A percentile compares a stretch with the other conserved stretches of the same genome.
phyloP scores from a whole-genome alignment of 2,888 invertebrate species.

The Caenorhabditis virilis region DNA sequence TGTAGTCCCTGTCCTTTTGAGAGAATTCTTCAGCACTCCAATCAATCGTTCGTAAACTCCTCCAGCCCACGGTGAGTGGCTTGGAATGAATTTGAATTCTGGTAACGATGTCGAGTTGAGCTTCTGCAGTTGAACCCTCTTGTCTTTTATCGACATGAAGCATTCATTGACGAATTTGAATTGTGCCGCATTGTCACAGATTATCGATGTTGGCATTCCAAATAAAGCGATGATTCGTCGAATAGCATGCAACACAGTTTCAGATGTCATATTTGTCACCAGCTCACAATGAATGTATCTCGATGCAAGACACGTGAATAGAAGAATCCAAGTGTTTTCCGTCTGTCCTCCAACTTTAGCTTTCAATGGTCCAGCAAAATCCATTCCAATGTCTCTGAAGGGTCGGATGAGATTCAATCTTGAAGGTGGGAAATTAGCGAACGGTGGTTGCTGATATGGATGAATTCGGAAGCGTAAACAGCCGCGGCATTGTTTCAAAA shows the following conservation, averaged over 20 bases:
- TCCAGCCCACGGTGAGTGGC: slow-evolving; percentile 69
- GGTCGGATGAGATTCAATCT: neutral
- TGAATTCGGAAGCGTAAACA: neutral
- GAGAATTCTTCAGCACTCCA: slow-evolving; percentile 31
- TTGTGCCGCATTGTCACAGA: slow-evolving; percentile 11
- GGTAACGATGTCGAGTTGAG: slow-evolving; percentile 5
- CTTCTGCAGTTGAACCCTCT: too few species aligned
- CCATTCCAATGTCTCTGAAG: neutral
- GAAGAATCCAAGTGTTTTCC: slow-evolving; percentile 6
- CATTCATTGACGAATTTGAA: neutral
- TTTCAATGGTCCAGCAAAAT: slow-evolving; percentile 7
- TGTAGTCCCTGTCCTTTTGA: slow-evolving; percentile 6
- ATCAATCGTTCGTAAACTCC: slow-evolving; percentile 71
- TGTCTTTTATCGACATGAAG: too few species aligned
- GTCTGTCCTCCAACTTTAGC: slow-evolving; percentile 12
- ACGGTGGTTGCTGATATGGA: neutral
- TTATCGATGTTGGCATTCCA: slow-evolving; percentile 5
- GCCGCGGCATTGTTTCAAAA: slow-evolving; percentile 23
- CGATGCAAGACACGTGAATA: slow-evolving; percentile 12
- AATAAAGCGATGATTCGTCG: slow-evolving; percentile 5
- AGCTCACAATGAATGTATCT: slow-evolving; percentile 8
- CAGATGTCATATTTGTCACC: neutral
- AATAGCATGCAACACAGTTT: neutral
- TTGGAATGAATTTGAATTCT: slow-evolving; percentile 4
- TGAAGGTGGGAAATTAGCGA: neutral